Evolutionary conservation across 2,888 invertebrate species (phyloP).

Genomic region (Ligdia adustata): DNA sequence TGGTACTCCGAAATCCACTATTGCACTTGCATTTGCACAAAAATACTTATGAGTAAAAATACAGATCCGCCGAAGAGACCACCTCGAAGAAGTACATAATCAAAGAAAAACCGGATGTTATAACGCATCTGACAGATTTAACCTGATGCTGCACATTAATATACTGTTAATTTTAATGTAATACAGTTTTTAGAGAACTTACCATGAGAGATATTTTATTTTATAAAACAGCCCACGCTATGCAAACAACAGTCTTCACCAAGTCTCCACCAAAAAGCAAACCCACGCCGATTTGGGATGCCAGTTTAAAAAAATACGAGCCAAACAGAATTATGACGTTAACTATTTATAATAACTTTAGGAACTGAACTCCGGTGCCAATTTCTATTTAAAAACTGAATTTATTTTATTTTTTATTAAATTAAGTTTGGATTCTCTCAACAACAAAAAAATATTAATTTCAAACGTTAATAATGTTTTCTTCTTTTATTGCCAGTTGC

Average conservation of each 20-base stretch:
- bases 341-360: not conserved
- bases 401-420: too few relatives aligned
- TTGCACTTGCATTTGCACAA: conserved; percentile 47
- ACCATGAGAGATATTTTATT: conserved; percentile 52
- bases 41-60: conserved; percentile 51
- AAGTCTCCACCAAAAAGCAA: conserved; percentile 35
- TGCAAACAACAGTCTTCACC: conserved; percentile 70
- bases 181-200: conserved; percentile 30
- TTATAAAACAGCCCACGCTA: conserved; percentile 73
- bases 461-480: too few relatives aligned
- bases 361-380: too few relatives aligned
- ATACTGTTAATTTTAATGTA: conserved; percentile 43
- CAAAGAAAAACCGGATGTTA: conserved; percentile 60
- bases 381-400: too few relatives aligned
- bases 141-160: conserved; percentile 19
- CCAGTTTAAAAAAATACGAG: conserved; percentile 43
- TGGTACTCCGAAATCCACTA: conserved; percentile 32
- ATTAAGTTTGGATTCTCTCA: too few relatives aligned
- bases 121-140: conserved; percentile 20
- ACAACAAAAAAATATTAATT: too few relatives aligned
- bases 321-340: not conserved
- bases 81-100: conserved; percentile 65
- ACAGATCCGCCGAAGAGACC: conserved; percentile 49
- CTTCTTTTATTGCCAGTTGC: too few relatives aligned
- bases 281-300: conserved; percentile 79